A percentile compares a stretch with the other conserved stretches of the same genome.
Evolutionary conservation across 1,140 invertebrate genomes (phyloP).

Genomic region (Thaumatotibia leucotreta): DNA sequence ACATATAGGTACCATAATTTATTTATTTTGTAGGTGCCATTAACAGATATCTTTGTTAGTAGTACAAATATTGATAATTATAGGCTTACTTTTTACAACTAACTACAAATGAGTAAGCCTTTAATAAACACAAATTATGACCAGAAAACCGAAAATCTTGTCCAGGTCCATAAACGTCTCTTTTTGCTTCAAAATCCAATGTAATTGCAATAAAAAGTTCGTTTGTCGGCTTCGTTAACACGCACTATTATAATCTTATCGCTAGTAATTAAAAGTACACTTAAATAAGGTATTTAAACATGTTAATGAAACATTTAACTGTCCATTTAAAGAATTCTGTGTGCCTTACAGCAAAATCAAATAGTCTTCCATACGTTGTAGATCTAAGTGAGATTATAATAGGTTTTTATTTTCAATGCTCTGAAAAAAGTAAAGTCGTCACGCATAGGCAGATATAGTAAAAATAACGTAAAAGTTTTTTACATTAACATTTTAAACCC

Average conservation of each 20-base stretch:
- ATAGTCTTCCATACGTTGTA: slow-evolving; percentile 55
- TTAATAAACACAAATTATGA: no score
- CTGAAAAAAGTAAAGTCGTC: neutral
- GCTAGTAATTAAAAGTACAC: neutral
- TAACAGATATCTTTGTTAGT: no score
- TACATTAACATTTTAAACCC: no score
- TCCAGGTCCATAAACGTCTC: no score
- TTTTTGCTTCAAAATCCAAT: no score
- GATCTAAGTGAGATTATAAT: slow-evolving; percentile 15
- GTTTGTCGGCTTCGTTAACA: neutral
- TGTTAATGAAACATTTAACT: neutral
- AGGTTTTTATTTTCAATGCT: neutral
- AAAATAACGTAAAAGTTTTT: neutral
- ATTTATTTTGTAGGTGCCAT: no score
- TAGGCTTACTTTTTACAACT: no score
- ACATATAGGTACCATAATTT: no score
- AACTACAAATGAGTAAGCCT: no score
- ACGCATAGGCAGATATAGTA: neutral
- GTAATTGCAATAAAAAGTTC: no score
- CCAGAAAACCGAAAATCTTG: no score
- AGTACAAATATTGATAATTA: no score
- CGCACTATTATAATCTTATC: neutral
- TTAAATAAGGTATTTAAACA: neutral
- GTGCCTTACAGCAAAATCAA: slow-evolving; percentile 72
- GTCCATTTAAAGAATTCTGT: slow-evolving; percentile 30